phyloP scores from a whole-genome alignment of 2,888 invertebrate species.

The Pristionchus maxplancki region DNA sequence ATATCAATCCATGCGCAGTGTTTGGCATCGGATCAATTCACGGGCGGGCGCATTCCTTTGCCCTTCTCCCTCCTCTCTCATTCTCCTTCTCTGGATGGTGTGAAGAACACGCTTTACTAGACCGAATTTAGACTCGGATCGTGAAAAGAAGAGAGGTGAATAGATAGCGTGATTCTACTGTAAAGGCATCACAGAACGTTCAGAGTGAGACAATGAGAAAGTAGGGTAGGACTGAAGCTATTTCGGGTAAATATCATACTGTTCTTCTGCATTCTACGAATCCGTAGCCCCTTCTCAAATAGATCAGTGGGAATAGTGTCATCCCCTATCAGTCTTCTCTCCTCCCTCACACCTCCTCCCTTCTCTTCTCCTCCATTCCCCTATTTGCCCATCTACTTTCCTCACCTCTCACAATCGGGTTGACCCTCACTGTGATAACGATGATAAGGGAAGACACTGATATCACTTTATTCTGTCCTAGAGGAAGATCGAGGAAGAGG shows the following conservation, averaged over 20 bases:
- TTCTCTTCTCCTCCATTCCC: too few species aligned
- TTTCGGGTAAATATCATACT: not conserved
- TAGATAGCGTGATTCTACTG: not conserved
- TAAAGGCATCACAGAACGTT: not conserved
- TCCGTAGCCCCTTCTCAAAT: not conserved
- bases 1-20: not conserved
- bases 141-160: not conserved
- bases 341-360: not conserved
- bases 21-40: not conserved
- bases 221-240: not conserved
- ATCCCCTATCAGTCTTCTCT: not conserved
- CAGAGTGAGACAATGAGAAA: not conserved
- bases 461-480: not conserved
- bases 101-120: not conserved
- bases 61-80: not conserved
- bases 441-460: not conserved
- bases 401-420: slow-evolving; percentile 9
- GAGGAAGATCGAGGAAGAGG: not conserved
- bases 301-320: not conserved
- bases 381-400: not conserved
- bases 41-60: not conserved
- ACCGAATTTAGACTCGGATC: not conserved
- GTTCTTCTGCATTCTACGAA: not conserved
- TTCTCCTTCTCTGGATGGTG: not conserved
- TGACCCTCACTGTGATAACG: slow-evolving; percentile 24